These are phyloP conservation scores for Actinostola sp. DNA, from an alignment of 92 coral and sea anemone genomes.

Conservation along the genomic window DNA sequence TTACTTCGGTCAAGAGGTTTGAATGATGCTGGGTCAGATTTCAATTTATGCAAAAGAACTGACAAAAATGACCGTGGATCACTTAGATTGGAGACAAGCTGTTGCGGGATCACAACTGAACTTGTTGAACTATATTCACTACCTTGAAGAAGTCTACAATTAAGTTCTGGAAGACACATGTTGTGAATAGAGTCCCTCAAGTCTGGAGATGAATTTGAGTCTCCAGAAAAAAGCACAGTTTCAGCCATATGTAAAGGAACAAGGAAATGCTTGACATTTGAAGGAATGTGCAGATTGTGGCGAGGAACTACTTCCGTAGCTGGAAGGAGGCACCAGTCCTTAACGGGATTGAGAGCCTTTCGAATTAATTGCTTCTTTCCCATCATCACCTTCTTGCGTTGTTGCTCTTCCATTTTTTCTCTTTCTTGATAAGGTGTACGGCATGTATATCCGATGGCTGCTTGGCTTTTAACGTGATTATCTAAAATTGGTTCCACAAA, in stretches of 20 bases:
- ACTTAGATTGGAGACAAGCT: conserved; percentile 43
- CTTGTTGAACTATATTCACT: background rate
- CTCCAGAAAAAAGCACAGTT: conserved; percentile 31
- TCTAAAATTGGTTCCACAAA: background rate
- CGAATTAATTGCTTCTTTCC: conserved; percentile 5
- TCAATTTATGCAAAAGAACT: conserved; percentile 42
- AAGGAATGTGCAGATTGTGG: too few relatives aligned
- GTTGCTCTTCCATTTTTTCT: background rate
- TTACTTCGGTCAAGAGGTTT: background rate
- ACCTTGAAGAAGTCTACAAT: conserved; percentile 12
- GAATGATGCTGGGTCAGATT: background rate
- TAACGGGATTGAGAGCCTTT: conserved; percentile 25
- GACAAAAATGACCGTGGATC: conserved; percentile 34
- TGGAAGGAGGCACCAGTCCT: conserved; percentile 65
- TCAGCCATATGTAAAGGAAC: conserved; percentile 50
- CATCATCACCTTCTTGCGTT: background rate
- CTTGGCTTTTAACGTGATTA: background rate
- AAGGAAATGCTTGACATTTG: conserved; percentile 30
- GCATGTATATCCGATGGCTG: background rate
- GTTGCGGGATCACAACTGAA: background rate
- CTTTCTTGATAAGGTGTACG: background rate
- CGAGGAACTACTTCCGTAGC: conserved; percentile 31
- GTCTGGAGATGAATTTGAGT: conserved; percentile 1
- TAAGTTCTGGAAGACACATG: conserved; percentile 55
- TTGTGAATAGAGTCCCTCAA: conserved; percentile 23